Conservation (phyloP, 2,888 invertebrate genomes). For the Coelopa pilipes region DNA sequence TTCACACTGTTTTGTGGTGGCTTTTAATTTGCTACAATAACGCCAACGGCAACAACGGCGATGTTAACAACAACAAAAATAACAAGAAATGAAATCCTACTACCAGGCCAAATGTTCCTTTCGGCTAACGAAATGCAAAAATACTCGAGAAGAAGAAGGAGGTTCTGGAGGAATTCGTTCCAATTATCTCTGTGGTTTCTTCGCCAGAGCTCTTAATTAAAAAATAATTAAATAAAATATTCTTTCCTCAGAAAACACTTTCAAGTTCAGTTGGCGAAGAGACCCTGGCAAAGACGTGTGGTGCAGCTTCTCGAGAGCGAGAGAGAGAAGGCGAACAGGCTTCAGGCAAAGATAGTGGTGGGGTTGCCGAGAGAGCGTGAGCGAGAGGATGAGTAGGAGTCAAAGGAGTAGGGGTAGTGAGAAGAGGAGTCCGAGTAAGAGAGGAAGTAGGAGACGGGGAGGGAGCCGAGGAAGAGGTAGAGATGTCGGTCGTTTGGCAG, state of each 20-base stretch:
- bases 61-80: background rate
- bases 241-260: slow-evolving; percentile 12
- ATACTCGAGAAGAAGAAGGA: background rate
- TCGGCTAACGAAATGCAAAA: background rate
- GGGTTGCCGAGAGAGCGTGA: too few species aligned
- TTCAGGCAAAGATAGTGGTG: too few species aligned
- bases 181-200: background rate
- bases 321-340: too few species aligned
- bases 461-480: too few species aligned
- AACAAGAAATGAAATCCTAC: too few species aligned
- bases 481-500: background rate
- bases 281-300: slow-evolving; percentile 11
- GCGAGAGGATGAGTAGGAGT: too few species aligned
- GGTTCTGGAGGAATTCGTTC: background rate
- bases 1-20: slow-evolving; percentile 37
- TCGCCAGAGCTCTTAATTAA: background rate
- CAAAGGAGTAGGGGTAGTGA: too few species aligned
- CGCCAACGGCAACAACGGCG: too few species aligned
- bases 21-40: slow-evolving; percentile 32
- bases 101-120: too few species aligned
- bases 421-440: too few species aligned
- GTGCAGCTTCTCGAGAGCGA: too few species aligned
- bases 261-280: background rate
- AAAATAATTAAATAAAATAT: slow-evolving; percentile 32
- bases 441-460: too few species aligned